Evolutionary conservation across 2,888 invertebrate genomes (phyloP).

Genomic region (Diploptera punctata): DNA sequence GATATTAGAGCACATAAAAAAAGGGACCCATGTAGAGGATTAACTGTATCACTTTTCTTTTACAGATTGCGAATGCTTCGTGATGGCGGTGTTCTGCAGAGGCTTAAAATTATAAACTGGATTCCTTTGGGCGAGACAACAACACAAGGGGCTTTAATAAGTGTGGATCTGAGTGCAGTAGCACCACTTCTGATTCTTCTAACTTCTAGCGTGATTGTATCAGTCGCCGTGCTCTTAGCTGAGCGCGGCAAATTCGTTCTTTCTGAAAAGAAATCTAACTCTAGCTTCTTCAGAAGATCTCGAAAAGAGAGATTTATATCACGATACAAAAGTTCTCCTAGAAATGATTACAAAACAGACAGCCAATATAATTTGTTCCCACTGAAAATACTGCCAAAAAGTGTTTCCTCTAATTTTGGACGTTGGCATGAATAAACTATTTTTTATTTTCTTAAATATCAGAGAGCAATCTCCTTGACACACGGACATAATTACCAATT

Average conservation of each 20-base stretch:
- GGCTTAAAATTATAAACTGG: neutral
- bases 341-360: no score
- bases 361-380: no score
- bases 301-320: no score
- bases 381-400: no score
- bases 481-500: no score
- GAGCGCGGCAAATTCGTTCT: neutral
- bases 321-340: no score
- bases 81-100: conserved; percentile 23
- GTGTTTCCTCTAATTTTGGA: no score
- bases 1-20: neutral
- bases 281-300: no score
- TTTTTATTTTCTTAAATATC: no score
- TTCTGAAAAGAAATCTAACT: no score
- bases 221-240: neutral
- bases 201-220: neutral
- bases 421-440: no score
- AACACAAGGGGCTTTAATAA: neutral
- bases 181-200: conserved; percentile 21
- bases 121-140: neutral
- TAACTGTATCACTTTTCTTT: neutral
- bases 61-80: conserved; percentile 26
- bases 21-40: neutral
- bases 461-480: no score
- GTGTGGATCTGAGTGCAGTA: conserved; percentile 31